Evolutionary conservation across 2,113 vertebrate species (phyloP), one percentile per base, ranked within the genome.

Genomic region (Lipophrys pholis): DNA sequence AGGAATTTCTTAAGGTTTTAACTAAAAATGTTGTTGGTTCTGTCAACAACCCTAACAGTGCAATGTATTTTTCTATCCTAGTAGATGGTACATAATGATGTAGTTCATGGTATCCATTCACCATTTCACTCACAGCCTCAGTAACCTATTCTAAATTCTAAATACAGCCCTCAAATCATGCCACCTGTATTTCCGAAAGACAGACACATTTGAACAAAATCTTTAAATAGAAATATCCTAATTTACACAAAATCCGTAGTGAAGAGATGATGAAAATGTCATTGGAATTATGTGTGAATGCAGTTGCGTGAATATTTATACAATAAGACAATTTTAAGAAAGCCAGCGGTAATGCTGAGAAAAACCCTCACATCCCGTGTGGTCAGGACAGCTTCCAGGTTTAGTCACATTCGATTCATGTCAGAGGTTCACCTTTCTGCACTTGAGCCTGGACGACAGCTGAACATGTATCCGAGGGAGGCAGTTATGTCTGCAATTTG

Each of bases 401-500:
- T 75, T 76, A 69, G 85, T 67, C 2, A 7, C 35, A 17, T 17
- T 36, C 68, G 53, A 46, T 40, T 62, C 51, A 38, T 53, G 67
- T 71, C 81, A 52, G 61, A 56, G 83, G 81, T 70, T 89, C 78
- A 69, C 11, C 53, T 92, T 86, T 72, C 87, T 58, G 59, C 15
- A 15, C 45, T 80, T 81, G 90, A 91, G 76, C 50, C 38, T 35
- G 17, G 21, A 69, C 16, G 70, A 90, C 91, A 92, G 91, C 90
- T 91, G 91, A 36, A 78, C 52, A 55, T 65, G 69, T 15, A 8
- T 69, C 50, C 68, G 68, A 69, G 56, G 45, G 55, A 42, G 49
- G 62, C 38, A 83, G 82, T 51, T 81, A 83, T 80, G 88, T 6
- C 0, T 53, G 57, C 3, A 14, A 83, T 58, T 64, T 35, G 30